Evolutionary conservation across 2,888 invertebrate species (phyloP).

Genomic region (Subacronicta megacephala): DNA sequence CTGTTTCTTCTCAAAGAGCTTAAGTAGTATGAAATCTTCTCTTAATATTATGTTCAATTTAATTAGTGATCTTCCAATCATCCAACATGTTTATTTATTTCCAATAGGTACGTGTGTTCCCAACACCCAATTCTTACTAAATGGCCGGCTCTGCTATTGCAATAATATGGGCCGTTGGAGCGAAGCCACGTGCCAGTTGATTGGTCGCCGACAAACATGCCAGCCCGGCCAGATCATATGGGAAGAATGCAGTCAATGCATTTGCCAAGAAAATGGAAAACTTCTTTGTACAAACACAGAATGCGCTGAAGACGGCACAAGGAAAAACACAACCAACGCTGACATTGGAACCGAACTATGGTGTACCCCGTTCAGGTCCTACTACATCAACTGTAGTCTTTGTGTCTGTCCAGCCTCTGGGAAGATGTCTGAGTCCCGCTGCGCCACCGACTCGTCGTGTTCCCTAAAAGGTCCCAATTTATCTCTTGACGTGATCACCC

Average conservation of each 20-base stretch:
- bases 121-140: constrained; percentile 72
- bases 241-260: constrained; percentile 79
- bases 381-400: constrained; percentile 78
- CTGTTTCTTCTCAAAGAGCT: too few species aligned
- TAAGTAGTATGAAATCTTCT: too few species aligned
- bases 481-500: constrained; percentile 55
- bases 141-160: constrained; percentile 75
- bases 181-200: constrained; percentile 68
- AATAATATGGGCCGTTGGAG: constrained; percentile 72
- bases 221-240: constrained; percentile 73
- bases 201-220: constrained; percentile 67
- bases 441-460: constrained; percentile 77
- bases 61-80: constrained; percentile 1
- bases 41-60: too few species aligned
- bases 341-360: constrained; percentile 41
- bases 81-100: constrained; percentile 18
- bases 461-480: constrained; percentile 52
- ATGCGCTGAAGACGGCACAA: constrained; percentile 60
- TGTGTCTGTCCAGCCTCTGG: constrained; percentile 82
- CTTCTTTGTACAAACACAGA: constrained; percentile 69
- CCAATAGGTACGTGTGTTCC: constrained; percentile 76
- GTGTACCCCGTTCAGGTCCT: constrained; percentile 78
- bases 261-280: constrained; percentile 75
- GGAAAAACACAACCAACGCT: constrained; percentile 26
- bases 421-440: constrained; percentile 72